These are phyloP conservation scores for Enoplosus armatus DNA, from an alignment of 2,797 vertebrate genomes.

Conservation along the genomic window DNA sequence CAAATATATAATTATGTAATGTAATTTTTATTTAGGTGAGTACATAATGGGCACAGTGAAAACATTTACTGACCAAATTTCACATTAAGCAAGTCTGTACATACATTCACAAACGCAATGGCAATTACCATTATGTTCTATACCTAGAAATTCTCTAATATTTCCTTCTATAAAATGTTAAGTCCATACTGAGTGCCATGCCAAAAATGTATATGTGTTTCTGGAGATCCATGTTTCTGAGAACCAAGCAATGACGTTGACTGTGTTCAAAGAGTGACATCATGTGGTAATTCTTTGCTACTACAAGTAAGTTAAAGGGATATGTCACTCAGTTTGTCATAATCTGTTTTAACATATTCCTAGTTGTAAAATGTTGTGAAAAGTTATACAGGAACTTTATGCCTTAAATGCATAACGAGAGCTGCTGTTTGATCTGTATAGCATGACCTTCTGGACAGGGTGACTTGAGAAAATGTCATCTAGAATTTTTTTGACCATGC, in stretches of 20 bases:
- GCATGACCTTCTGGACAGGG: not conserved
- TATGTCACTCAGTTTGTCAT: not conserved
- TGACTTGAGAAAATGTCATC: not conserved
- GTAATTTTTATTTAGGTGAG: not conserved
- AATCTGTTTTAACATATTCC: not conserved
- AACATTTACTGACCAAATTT: not conserved
- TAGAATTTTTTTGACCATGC: not conserved
- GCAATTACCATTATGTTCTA: not conserved
- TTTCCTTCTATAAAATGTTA: not conserved
- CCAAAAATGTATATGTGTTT: not conserved
- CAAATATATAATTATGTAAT: no score
- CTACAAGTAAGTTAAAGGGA: conserved; percentile 36
- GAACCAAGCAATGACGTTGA: not conserved
- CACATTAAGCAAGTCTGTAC: not conserved
- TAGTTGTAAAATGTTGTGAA: not conserved
- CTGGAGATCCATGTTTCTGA: conserved; percentile 1
- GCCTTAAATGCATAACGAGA: conserved; percentile 1
- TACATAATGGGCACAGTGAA: not conserved
- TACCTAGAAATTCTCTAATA: not conserved
- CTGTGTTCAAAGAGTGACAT: conserved; percentile 57
- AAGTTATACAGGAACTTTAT: not conserved
- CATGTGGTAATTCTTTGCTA: conserved; percentile 54
- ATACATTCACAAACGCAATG: not conserved
- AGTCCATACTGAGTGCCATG: not conserved
- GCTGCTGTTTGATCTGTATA: not conserved